Evolutionary conservation across 2,797 vertebrate species (phyloP).

Genomic region (Sparidentex hasta): DNA sequence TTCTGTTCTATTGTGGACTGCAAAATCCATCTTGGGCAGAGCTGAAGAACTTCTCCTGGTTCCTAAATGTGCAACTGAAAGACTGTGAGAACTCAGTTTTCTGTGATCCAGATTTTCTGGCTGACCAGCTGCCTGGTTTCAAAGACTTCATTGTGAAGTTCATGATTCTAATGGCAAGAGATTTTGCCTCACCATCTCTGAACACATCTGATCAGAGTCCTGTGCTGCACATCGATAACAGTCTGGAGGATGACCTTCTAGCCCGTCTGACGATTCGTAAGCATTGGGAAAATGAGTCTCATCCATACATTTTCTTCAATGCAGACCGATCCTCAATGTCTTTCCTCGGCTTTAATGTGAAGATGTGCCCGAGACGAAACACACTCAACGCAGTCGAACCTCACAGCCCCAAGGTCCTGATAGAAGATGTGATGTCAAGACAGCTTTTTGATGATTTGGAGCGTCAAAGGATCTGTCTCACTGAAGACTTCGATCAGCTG

Average conservation of each 20-base stretch:
- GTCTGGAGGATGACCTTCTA: conserved; percentile 64
- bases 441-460: conserved; percentile 76
- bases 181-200: conserved; percentile 87
- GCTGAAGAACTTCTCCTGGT: conserved; percentile 87
- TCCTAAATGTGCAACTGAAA: conserved; percentile 86
- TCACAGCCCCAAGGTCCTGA: conserved; percentile 70
- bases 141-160: conserved; percentile 87
- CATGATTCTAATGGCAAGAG: conserved; percentile 88
- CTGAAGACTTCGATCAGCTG: conserved; percentile 83
- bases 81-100: conserved; percentile 87
- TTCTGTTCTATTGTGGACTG: conserved; percentile 82
- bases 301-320: conserved; percentile 89
- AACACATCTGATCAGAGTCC: conserved; percentile 82
- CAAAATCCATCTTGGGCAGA: conserved; percentile 87
- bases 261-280: conserved; percentile 73
- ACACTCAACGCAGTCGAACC: conserved; percentile 80
- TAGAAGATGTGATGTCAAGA: conserved; percentile 80
- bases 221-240: conserved; percentile 10
- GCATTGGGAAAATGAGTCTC: conserved; percentile 86
- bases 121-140: conserved; percentile 80
- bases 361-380: background rate
- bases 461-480: conserved; percentile 82
- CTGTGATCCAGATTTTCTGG: conserved; percentile 82
- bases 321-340: conserved; percentile 86
- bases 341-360: conserved; percentile 87